A percentile compares a stretch with the other conserved stretches of the same genome.
Evolutionary conservation across 2,113 vertebrate genomes (phyloP).

Genomic region (Tenrec ecaudatus): DNA sequence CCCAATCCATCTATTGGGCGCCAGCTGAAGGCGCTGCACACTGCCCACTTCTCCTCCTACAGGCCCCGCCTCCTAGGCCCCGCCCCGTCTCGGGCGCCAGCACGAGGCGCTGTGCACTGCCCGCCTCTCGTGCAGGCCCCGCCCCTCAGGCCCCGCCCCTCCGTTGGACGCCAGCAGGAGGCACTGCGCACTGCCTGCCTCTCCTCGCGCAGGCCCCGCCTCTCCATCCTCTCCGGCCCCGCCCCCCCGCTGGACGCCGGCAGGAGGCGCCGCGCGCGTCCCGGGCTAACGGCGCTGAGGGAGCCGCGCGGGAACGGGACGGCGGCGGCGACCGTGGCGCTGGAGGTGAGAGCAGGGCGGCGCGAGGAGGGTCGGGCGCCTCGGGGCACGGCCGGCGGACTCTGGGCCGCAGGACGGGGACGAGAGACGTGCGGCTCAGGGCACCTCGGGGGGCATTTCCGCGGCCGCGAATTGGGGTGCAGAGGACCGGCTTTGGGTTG

Average conservation of each 20-base stretch:
- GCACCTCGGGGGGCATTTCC: not conserved
- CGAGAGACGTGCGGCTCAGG: conserved; percentile 17
- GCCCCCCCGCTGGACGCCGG: conserved; percentile 54
- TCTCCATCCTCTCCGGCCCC: not conserved
- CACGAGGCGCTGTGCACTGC: not conserved
- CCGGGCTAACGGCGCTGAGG: not conserved
- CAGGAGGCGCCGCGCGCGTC: conserved; percentile 67
- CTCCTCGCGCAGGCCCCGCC: not conserved
- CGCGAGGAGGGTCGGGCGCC: not conserved
- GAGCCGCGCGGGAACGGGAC: conserved; percentile 3
- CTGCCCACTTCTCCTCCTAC: not conserved
- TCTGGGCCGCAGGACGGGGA: too few species aligned
- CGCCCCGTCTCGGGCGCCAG: not conserved
- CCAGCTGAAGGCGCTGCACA: not conserved
- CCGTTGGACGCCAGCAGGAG: not conserved
- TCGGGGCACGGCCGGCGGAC: not conserved
- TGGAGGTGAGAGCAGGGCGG: conserved; percentile 48
- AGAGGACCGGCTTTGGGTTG: conserved; percentile 60
- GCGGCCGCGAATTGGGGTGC: not conserved
- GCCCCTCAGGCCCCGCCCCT: not conserved
- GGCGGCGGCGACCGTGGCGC: not conserved
- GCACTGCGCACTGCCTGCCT: not conserved
- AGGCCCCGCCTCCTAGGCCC: not conserved
- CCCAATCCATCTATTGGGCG: not conserved
- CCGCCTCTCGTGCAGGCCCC: fast-evolving